These are phyloP conservation scores for Gambusia holbrooki DNA, from an alignment of 2,113 vertebrate species.

Conservation along the genomic window DNA sequence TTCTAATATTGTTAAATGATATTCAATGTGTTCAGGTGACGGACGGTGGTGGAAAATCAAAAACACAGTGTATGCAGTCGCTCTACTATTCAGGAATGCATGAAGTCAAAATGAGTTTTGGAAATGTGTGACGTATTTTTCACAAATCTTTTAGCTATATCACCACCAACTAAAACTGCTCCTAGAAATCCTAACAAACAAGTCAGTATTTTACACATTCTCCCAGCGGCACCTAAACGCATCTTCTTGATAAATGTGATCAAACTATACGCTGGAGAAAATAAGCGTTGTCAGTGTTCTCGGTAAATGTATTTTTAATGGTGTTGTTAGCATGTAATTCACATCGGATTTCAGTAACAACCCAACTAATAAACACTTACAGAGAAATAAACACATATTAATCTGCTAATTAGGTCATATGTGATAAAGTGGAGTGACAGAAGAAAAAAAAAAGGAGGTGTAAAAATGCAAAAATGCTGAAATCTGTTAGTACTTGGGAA, in stretches of 20 bases:
- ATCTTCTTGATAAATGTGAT: background rate
- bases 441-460: too few relatives aligned
- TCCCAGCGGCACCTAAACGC: conserved; percentile 3
- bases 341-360: background rate
- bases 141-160: conserved; percentile 14
- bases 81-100: conserved; percentile 73
- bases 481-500: background rate
- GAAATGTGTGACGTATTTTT: conserved; percentile 66
- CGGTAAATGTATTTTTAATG: background rate
- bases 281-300: background rate
- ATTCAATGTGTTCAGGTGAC: conserved; percentile 10
- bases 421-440: too few relatives aligned
- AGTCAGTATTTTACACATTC: conserved; percentile 14
- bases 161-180: conserved; percentile 1
- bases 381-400: too few relatives aligned
- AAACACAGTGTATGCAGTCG: conserved; percentile 51
- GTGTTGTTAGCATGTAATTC: background rate
- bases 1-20: background rate
- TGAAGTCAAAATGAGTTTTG: conserved; percentile 72
- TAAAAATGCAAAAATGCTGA: background rate
- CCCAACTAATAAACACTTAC: too few relatives aligned
- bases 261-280: background rate
- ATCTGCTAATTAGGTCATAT: too few relatives aligned
- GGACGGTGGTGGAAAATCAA: conserved; percentile 36
- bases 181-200: conserved; percentile 1